A percentile compares a stretch with the other conserved stretches of the same genome.
phyloP scores from a whole-genome alignment of 2,797 vertebrate genomes.

The Liparis tanakae region DNA sequence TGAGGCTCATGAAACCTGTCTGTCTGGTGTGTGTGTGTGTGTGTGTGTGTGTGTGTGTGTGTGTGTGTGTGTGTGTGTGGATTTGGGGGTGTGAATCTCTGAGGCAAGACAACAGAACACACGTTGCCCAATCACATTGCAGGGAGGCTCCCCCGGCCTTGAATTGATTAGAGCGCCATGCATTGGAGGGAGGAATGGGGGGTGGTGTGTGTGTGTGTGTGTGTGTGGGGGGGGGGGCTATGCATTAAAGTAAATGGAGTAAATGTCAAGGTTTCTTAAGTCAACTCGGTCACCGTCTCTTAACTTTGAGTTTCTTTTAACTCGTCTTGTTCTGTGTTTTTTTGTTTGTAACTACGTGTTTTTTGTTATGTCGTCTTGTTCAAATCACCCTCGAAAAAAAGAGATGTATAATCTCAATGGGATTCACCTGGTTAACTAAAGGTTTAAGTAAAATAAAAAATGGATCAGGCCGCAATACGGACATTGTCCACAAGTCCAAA shows the following conservation, averaged over 20 bases:
- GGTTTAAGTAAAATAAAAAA: too few species aligned
- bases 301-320: too few species aligned
- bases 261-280: too few species aligned
- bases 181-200: constrained; percentile 52
- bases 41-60: constrained; percentile 56
- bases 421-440: too few species aligned
- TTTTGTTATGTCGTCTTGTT: too few species aligned
- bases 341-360: too few species aligned
- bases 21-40: constrained; percentile 34
- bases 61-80: constrained; percentile 38
- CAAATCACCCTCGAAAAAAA: too few species aligned
- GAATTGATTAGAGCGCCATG: constrained; percentile 67
- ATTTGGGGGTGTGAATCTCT: constrained; percentile 65
- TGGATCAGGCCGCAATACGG: constrained; percentile 30
- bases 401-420: too few species aligned
- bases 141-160: constrained; percentile 67
- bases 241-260: neutral
- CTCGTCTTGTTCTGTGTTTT: too few species aligned
- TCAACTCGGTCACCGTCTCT: too few species aligned
- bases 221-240: neutral
- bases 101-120: constrained; percentile 59
- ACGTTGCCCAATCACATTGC: constrained; percentile 68
- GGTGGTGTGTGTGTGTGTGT: constrained; percentile 16
- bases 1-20: constrained; percentile 34
- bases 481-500: constrained; percentile 64